These are phyloP conservation scores for Intellagama lesueurii DNA, from an alignment of 2,797 vertebrate species.

Conservation along the genomic window DNA sequence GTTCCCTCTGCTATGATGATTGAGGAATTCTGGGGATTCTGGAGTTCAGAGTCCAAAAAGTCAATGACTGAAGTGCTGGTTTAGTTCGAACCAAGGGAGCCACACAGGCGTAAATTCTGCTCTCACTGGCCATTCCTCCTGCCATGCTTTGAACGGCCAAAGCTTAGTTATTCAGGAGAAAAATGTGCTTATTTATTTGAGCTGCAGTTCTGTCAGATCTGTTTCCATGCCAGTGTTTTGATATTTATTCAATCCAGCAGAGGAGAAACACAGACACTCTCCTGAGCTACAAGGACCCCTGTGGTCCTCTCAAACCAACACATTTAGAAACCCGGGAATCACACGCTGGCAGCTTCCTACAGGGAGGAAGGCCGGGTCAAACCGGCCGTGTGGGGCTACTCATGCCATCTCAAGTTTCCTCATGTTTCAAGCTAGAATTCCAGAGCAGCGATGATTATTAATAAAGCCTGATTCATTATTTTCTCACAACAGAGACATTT, in stretches of 20 bases:
- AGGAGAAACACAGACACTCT: not conserved
- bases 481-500: not conserved
- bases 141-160: not conserved
- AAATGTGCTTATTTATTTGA: conserved; percentile 20
- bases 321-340: not conserved
- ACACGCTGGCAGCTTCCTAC: not conserved
- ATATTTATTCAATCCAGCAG: conserved; percentile 17
- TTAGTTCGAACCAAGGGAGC: conserved; percentile 2
- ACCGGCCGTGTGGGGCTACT: not conserved
- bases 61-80: not conserved
- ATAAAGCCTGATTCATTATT: conserved; percentile 1
- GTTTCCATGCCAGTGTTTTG: conserved; percentile 10
- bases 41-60: no score
- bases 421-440: not conserved
- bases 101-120: no score
- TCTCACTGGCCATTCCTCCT: not conserved
- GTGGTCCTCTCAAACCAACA: not conserved
- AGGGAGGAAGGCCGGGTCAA: no score
- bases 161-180: not conserved
- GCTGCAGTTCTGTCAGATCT: conserved; percentile 10
- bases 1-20: not conserved
- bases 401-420: not conserved
- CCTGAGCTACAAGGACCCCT: not conserved
- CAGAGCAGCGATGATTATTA: not conserved
- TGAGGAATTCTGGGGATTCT: no score